phyloP scores from a whole-genome alignment of 2,113 vertebrate species.

The Gnathonemus echidnorhynchus region DNA sequence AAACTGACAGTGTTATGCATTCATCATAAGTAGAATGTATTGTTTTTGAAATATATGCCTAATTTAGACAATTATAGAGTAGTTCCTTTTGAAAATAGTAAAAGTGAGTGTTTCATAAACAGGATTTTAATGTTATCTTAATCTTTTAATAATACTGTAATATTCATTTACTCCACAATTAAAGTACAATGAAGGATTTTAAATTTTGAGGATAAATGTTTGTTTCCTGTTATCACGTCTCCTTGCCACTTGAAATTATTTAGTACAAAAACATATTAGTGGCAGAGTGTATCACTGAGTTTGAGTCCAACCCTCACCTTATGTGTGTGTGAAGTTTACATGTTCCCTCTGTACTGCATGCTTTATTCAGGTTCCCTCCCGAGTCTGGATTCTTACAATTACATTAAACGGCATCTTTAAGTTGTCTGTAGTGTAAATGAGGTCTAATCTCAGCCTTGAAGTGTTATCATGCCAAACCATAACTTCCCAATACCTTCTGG shows the following conservation, averaged over 20 bases:
- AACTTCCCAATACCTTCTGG: background rate
- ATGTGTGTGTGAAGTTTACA: background rate
- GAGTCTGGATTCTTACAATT: background rate
- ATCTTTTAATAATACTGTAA: background rate
- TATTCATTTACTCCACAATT: background rate
- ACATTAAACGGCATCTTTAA: background rate
- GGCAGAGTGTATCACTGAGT: background rate
- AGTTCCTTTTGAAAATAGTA: background rate
- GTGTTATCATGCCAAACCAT: background rate
- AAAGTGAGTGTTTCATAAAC: background rate
- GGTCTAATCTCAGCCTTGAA: background rate
- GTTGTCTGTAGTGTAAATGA: background rate
- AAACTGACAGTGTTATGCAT: constrained; percentile 57
- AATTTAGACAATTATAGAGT: background rate
- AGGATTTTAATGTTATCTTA: background rate
- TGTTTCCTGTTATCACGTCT: background rate
- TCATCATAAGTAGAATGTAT: constrained; percentile 45
- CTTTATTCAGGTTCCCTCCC: background rate
- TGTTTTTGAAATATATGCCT: background rate
- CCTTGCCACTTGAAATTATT: background rate
- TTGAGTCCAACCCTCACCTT: background rate
- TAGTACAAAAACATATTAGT: background rate
- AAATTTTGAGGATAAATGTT: background rate
- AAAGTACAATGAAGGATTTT: background rate
- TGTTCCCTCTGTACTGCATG: background rate